Base-by-base conservation (phyloP, 2,888 invertebrate species). In the Ormyrus labotus region DNA sequence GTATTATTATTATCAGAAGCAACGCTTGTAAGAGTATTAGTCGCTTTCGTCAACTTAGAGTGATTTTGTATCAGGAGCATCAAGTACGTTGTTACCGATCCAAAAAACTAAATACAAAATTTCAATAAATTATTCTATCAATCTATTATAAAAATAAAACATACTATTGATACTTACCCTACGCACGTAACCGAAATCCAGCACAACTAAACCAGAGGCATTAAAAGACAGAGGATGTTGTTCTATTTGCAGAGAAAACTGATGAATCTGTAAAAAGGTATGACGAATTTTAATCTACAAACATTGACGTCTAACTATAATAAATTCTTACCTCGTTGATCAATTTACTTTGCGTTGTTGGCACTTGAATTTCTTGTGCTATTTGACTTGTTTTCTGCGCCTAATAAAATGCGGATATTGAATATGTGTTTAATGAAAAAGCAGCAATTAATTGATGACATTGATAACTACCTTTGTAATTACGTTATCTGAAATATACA, bases 161-260 rank as follows among this genome's bases (percentile, higher is more conserved):
- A 65, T 47, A 45, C 5, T 34, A 6, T 13, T 7, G 9, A 82
- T 82, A 60, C 34, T 34, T 55, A 84, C 85, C 50, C 75, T 69
- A 11, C 78, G 60, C 6, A 84, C 53, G 7, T 82, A 83, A 7
- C 8, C 11, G 11, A 83, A 80, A 60, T 83, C 81, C 11, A 85
- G 74, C 11, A 60, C 72, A n/a, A 83, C 75, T 48, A 85, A 82
- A 47, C 85, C 85, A 78, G 76, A 78, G 45, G 84, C 83, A 45
- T 81, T 65, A 48, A 85, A 84, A 51, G 53, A 50, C 19, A 85
- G 53, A 2, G 84, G 83, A 65, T 82, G 80, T 48, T 85, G 83
- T 19, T 83, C 53, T 47, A 84, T 68, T 82, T 85, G 85, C 13
- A 84, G 48, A 8, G 83, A 83, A 57, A 85, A 81, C 48, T 84